A percentile compares a stretch with the other conserved stretches of the same genome.
phyloP scores from a whole-genome alignment of 2,888 invertebrate species.

The Hydraecia micacea region DNA sequence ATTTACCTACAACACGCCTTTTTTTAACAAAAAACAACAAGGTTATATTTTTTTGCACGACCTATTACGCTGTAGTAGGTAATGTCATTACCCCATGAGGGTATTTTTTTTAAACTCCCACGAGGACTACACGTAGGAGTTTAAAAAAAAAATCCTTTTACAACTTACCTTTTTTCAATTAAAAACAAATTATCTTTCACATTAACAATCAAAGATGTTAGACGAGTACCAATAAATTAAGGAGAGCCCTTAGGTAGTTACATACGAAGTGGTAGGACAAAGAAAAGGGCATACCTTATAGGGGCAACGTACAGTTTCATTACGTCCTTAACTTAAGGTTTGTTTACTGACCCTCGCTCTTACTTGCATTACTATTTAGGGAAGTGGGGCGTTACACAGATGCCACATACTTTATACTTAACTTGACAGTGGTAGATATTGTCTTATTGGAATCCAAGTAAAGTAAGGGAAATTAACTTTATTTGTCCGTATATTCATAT shows the following conservation, averaged over 20 bases:
- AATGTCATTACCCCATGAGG: not conserved
- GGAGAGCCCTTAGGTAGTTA: slow-evolving; percentile 39
- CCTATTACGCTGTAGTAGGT: not conserved
- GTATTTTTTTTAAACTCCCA: not conserved
- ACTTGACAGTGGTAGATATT: slow-evolving; percentile 12
- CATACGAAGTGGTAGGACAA: slow-evolving; percentile 53
- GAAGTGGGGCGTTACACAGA: slow-evolving; percentile 31
- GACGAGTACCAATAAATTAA: slow-evolving; percentile 43
- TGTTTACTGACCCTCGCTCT: slow-evolving; percentile 51
- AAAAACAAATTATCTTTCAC: not conserved
- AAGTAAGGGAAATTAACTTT: not conserved
- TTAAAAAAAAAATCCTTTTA: no score
- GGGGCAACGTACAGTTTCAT: slow-evolving; percentile 59
- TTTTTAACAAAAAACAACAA: not conserved
- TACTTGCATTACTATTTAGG: slow-evolving; percentile 54
- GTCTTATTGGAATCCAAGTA: slow-evolving; percentile 1
- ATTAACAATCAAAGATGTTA: slow-evolving; percentile 19
- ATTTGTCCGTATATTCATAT: not conserved
- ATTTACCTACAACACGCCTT: no score
- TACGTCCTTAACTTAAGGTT: slow-evolving; percentile 55
- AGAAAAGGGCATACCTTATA: slow-evolving; percentile 50
- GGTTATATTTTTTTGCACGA: not conserved
- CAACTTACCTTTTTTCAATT: not conserved
- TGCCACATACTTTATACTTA: slow-evolving; percentile 36
- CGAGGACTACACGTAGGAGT: no score